Evolutionary conservation across 2,113 vertebrate genomes (phyloP).

Genomic region (Tachysurus fulvidraco): DNA sequence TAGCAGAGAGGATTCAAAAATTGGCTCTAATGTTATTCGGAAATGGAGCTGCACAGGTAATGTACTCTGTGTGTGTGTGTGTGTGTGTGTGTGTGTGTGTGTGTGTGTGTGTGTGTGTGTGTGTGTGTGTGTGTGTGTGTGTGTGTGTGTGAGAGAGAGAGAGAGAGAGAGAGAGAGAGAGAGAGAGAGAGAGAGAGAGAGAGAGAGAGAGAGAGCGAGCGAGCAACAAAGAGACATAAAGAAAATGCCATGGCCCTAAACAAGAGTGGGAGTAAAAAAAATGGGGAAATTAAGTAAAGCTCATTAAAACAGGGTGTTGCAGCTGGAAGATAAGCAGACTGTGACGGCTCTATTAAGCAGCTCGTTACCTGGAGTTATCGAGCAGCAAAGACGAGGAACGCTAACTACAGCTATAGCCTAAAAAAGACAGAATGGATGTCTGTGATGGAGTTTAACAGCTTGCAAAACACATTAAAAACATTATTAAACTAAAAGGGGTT

Average conservation of each 20-base stretch:
- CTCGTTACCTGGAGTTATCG: slow-evolving; percentile 56
- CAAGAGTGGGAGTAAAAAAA: slow-evolving; percentile 42
- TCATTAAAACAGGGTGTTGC: slow-evolving; percentile 54
- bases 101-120: slow-evolving; percentile 7
- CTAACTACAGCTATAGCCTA: slow-evolving; percentile 31
- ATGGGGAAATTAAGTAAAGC: slow-evolving; percentile 55
- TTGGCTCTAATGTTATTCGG: slow-evolving; percentile 51
- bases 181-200: not conserved
- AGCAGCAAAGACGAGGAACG: slow-evolving; percentile 45
- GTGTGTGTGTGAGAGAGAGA: not conserved
- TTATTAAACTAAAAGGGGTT: not conserved
- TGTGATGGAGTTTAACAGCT: slow-evolving; percentile 21
- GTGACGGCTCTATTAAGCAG: slow-evolving; percentile 54
- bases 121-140: slow-evolving; percentile 21
- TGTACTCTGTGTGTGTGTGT: slow-evolving; percentile 41
- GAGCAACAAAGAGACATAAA: not conserved
- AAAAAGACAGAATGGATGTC: slow-evolving; percentile 37
- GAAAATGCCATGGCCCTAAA: slow-evolving; percentile 39
- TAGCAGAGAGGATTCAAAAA: slow-evolving; percentile 35
- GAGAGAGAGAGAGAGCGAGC: not conserved
- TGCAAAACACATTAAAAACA: not conserved
- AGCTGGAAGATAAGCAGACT: slow-evolving; percentile 54
- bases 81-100: slow-evolving; percentile 21
- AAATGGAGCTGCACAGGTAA: slow-evolving; percentile 60
- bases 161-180: no score